Evolutionary conservation across 2,888 invertebrate species (phyloP).

Genomic region (Dynastes grantii): DNA sequence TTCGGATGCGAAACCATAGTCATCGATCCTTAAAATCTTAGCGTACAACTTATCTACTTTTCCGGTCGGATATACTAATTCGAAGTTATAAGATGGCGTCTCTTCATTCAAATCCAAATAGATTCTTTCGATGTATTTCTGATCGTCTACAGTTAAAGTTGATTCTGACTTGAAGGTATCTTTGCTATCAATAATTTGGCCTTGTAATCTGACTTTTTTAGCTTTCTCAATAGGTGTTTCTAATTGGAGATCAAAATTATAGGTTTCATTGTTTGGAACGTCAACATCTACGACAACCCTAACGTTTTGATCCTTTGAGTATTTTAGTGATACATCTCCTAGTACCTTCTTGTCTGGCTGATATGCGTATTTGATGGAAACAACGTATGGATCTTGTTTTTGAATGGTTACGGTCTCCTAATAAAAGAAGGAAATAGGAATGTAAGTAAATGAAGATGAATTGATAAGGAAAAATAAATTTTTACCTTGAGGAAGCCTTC

Average conservation of each 20-base stretch:
- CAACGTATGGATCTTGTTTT: slow-evolving; percentile 67
- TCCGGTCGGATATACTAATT: slow-evolving; percentile 73
- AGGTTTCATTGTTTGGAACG: slow-evolving; percentile 67
- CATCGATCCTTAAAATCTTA: slow-evolving; percentile 72
- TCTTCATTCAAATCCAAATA: slow-evolving; percentile 73
- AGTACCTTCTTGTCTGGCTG: slow-evolving; percentile 59
- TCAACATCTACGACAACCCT: slow-evolving; percentile 66
- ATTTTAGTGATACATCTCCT: slow-evolving; percentile 62
- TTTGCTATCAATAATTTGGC: slow-evolving; percentile 66
- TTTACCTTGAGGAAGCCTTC: slow-evolving; percentile 56
- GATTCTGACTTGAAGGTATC: slow-evolving; percentile 66
- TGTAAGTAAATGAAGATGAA: too few relatives aligned
- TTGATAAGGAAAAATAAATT: too few relatives aligned
- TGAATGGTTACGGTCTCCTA: slow-evolving; percentile 65
- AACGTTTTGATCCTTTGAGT: slow-evolving; percentile 67
- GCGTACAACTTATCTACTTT: slow-evolving; percentile 68
- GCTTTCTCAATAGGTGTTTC: slow-evolving; percentile 71
- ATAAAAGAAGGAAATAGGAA: not conserved
- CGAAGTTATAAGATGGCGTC: slow-evolving; percentile 74
- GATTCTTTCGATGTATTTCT: slow-evolving; percentile 74
- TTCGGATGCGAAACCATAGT: slow-evolving; percentile 75
- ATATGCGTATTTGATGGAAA: slow-evolving; percentile 67
- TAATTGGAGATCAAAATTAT: slow-evolving; percentile 69
- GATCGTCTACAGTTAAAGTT: slow-evolving; percentile 73
- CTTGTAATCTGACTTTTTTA: slow-evolving; percentile 71